These are phyloP conservation scores for Drosophila subpulchrella DNA, from an alignment of 1,140 invertebrate genomes.

Conservation along the genomic window DNA sequence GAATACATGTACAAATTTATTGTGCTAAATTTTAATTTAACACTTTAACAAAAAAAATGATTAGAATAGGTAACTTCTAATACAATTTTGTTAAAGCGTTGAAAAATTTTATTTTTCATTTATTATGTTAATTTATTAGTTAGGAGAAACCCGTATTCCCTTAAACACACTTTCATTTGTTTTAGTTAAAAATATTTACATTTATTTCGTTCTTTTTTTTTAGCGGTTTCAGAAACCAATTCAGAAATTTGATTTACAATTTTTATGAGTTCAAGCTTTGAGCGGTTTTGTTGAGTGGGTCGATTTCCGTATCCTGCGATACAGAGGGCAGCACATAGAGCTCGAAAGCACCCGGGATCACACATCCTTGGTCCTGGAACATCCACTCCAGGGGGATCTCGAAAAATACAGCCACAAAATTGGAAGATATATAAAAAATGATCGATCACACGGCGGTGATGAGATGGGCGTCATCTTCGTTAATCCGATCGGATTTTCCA, in stretches of 20 bases:
- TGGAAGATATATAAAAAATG: not conserved
- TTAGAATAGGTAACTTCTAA: no score
- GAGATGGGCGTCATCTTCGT: constrained; percentile 76
- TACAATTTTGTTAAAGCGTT: no score
- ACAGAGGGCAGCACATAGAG: constrained; percentile 20
- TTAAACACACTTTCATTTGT: no score
- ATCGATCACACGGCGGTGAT: constrained; percentile 69
- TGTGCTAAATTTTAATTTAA: not conserved
- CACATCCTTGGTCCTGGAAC: constrained; percentile 26
- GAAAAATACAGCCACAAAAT: constrained; percentile 45
- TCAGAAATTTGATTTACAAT: constrained; percentile 64
- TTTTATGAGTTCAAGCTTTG: constrained; percentile 55
- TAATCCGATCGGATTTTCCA: constrained; percentile 61
- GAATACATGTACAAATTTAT: not conserved
- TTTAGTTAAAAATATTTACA: constrained; percentile 74
- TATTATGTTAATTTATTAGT: no score
- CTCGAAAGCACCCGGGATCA: constrained; percentile 12
- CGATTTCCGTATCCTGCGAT: constrained; percentile 19
- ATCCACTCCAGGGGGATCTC: constrained; percentile 10
- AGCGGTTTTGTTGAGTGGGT: constrained; percentile 25
- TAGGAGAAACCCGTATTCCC: no score
- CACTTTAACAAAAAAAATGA: no score
- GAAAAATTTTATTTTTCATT: no score
- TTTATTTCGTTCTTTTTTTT: constrained; percentile 65
- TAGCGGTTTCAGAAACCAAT: constrained; percentile 72